These are phyloP conservation scores for Sylvia atricapilla DNA, from an alignment of 2,113 vertebrate genomes.

Conservation along the genomic window DNA sequence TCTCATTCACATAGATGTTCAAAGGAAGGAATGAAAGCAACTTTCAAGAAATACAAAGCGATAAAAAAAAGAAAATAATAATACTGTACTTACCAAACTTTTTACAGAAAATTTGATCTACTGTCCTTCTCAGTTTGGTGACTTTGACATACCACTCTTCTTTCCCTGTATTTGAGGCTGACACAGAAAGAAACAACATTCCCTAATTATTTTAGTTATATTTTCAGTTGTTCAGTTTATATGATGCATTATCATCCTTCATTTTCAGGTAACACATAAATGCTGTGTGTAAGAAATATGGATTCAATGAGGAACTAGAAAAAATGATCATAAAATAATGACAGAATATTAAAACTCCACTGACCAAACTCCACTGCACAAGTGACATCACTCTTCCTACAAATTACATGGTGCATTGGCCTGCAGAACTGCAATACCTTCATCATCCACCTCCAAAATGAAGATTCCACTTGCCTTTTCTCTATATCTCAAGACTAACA, in stretches of 20 bases:
- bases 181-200: neutral
- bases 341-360: neutral
- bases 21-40: neutral
- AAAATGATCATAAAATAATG: neutral
- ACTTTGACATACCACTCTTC: slow-evolving; percentile 76
- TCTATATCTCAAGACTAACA: neutral
- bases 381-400: neutral
- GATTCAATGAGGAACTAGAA: neutral
- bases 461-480: neutral
- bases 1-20: fast-evolving
- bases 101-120: slow-evolving; percentile 79
- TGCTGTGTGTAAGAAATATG: neutral
- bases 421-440: neutral
- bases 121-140: slow-evolving; percentile 73
- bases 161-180: slow-evolving; percentile 41
- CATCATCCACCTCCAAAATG: neutral
- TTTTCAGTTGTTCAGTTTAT: neutral
- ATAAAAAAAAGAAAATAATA: neutral
- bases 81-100: slow-evolving; percentile 73
- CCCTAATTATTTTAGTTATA: neutral
- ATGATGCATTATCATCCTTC: neutral
- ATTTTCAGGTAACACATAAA: neutral
- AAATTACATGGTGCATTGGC: neutral
- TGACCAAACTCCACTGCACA: neutral
- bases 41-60: neutral